Evolutionary conservation across 2,888 invertebrate genomes (phyloP).

Genomic region (Macrophya annulata): DNA sequence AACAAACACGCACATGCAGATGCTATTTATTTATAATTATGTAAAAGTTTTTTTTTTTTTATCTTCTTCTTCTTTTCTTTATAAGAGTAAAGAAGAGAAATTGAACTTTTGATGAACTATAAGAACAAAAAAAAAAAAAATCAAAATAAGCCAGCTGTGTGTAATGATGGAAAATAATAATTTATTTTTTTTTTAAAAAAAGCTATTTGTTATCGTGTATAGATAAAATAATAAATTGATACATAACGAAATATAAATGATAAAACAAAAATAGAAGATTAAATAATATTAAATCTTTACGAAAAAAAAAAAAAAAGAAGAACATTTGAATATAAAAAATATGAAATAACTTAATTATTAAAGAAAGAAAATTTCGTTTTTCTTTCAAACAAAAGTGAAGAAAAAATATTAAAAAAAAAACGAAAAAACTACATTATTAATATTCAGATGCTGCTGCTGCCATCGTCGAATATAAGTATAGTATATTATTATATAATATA

Average conservation of each 20-base stretch:
- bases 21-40: background rate
- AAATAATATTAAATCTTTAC: too few relatives aligned
- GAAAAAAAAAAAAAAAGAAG: background rate
- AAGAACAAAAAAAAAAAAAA: background rate
- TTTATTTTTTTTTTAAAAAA: background rate
- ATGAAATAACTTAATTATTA: background rate
- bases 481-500: background rate
- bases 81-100: background rate
- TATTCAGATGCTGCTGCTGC: conserved; percentile 54
- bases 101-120: background rate
- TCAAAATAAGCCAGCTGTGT: background rate
- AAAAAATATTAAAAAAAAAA: background rate
- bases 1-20: background rate
- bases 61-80: background rate
- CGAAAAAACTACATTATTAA: background rate
- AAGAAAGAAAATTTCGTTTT: background rate
- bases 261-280: background rate
- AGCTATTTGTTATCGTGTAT: background rate
- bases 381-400: background rate
- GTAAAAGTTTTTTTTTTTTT: background rate
- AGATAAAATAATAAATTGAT: background rate
- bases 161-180: background rate
- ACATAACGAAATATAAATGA: background rate
- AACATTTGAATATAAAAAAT: background rate
- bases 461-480: conserved; percentile 30